Base-by-base conservation (phyloP, 2,113 vertebrate species). In the Forbesichthys papilliferus region DNA sequence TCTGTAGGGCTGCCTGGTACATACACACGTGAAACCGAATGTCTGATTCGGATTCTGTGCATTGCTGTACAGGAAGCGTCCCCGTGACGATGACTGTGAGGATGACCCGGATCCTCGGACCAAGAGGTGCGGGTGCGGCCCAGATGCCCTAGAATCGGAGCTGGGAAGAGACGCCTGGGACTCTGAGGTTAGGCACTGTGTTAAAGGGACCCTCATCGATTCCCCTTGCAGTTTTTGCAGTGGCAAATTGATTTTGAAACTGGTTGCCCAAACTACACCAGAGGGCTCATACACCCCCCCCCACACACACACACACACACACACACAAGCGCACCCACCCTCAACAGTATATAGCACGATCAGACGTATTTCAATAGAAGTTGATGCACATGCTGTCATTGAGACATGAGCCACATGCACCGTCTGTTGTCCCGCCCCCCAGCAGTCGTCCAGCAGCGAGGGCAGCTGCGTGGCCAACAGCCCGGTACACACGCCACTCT, bases 11-110 rank as follows among this genome's bases (percentile, higher is more conserved):
- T 54, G 53, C n/a, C 5, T 54, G 53, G 11, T 54, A 18, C 27
- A 27, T 2, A 27, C 27, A 27, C 27, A 27, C 27, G 27, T 27
- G 27, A 27, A 27, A 27, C 27, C 27, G 27, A 27, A 27, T 27
- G 27, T 27, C 27, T 27, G 27, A 27, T 27, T 27, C 27, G 27
- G 27, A 27, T 52, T 42, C 18, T 46, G 74, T 46, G 61, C 60
- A 68, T 8, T 66, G 57, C 27, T 68, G n/a, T 58, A 60, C 88
- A 99, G 98, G 91, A 99, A 99, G 85, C 94, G 98, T 62, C 94
- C 92, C 56, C 93, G 94, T 77, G 95, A 67, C 64, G 95, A 94
- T n/a, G 96, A 96, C 3, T 95, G 96, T 2, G 96, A 96, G 3
- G 94, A 94, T 1, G 86, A 94, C 73, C 81, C 92, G 61, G 87